phyloP scores from a whole-genome alignment of 2,113 vertebrate genomes.

The Phrynosoma blainvillii region DNA sequence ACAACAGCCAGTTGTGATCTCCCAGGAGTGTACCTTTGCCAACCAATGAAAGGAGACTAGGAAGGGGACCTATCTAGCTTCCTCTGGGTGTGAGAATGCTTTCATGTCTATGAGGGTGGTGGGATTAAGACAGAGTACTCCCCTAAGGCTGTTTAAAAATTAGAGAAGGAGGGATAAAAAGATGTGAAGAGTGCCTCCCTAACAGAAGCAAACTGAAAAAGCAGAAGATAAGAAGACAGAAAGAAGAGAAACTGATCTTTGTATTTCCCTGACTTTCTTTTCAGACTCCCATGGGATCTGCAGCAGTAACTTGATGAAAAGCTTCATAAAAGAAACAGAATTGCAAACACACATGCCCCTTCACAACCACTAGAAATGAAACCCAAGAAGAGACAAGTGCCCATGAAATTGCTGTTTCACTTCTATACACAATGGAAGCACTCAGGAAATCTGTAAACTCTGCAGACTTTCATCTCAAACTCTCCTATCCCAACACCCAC shows the following conservation, averaged over 20 bases:
- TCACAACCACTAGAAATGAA: background rate
- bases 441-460: background rate
- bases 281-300: background rate
- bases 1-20: too few species aligned
- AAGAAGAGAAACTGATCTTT: conserved; percentile 23
- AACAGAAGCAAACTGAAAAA: conserved; percentile 23
- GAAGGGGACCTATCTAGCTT: too few species aligned
- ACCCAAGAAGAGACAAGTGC: background rate
- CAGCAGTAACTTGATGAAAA: background rate
- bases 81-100: too few species aligned
- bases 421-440: background rate
- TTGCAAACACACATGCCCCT: background rate
- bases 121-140: too few species aligned
- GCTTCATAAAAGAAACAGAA: background rate
- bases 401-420: background rate
- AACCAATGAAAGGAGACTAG: too few species aligned
- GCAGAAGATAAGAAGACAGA: background rate
- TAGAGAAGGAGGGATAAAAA: conserved; percentile 40
- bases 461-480: background rate
- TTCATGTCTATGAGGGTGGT: too few species aligned
- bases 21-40: too few species aligned
- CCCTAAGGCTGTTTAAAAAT: too few species aligned
- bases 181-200: conserved; percentile 7
- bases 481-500: background rate
- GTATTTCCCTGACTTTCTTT: conserved; percentile 15